Evolutionary conservation across 2,888 invertebrate species (phyloP).

Genomic region (Tillus elongatus): DNA sequence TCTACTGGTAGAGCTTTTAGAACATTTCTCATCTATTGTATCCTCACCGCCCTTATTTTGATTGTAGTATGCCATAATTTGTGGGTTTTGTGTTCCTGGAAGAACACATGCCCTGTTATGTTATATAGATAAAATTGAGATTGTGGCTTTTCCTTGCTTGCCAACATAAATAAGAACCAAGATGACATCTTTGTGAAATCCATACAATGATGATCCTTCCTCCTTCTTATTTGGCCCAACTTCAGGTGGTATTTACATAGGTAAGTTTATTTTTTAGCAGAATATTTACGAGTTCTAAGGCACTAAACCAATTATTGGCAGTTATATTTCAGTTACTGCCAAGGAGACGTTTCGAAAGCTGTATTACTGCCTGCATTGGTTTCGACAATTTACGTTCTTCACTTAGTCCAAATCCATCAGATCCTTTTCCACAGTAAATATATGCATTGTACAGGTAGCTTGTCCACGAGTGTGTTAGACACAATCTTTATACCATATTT

Average conservation of each 20-base stretch:
- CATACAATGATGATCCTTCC: constrained; percentile 15
- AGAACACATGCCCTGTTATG: neutral
- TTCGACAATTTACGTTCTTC: constrained; percentile 24
- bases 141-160: too few relatives aligned
- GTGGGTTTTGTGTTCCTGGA: constrained; percentile 1
- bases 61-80: constrained; percentile 1
- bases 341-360: constrained; percentile 24
- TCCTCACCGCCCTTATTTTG: constrained; percentile 1
- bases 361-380: constrained; percentile 28
- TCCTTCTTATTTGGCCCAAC: constrained; percentile 18
- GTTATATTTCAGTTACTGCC: constrained; percentile 28
- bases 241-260: constrained; percentile 21
- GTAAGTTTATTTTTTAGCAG: too few relatives aligned
- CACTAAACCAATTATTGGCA: constrained; percentile 30
- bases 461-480: constrained; percentile 21
- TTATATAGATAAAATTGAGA: neutral
- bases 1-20: constrained; percentile 1
- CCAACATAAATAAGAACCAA: too few relatives aligned
- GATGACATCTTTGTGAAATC: constrained; percentile 11
- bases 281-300: constrained; percentile 25
- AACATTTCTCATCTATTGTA: constrained; percentile 1
- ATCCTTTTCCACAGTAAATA: constrained; percentile 26
- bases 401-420: constrained; percentile 25
- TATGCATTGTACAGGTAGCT: constrained; percentile 25
- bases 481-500: constrained; percentile 25